A percentile compares a stretch with the other conserved stretches of the same genome.
These are phyloP conservation scores for Cervus canadensis DNA, from an alignment of 2,113 vertebrate genomes.

Conservation along the genomic window DNA sequence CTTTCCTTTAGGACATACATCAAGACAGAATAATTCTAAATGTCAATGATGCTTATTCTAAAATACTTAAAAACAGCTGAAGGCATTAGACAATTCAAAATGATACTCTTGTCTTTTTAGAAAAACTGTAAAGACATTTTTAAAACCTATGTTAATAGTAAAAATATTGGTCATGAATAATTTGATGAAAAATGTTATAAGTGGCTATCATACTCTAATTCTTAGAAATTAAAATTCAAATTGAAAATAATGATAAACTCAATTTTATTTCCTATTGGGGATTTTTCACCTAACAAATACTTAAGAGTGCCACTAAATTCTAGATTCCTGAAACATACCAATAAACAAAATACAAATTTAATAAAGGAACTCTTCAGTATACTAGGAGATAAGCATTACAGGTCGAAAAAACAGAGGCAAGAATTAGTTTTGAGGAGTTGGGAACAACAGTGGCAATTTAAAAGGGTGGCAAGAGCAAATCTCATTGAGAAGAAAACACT, in stretches of 20 bases:
- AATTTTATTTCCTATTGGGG: neutral
- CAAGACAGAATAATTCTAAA: neutral
- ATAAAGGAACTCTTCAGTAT: neutral
- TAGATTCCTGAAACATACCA: neutral
- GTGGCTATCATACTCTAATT: neutral
- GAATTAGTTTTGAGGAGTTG: neutral
- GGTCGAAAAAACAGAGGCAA: neutral
- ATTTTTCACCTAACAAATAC: neutral
- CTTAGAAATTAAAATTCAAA: constrained; percentile 29
- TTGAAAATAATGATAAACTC: neutral
- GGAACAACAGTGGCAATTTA: neutral
- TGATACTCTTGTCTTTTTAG: neutral
- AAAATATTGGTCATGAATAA: neutral
- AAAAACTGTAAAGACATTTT: neutral
- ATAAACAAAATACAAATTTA: neutral
- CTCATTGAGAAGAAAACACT: neutral
- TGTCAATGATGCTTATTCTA: neutral
- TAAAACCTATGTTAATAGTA: neutral
- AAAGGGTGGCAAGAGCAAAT: neutral
- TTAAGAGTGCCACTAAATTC: neutral
- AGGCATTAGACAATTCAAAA: neutral
- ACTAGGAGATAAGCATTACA: neutral
- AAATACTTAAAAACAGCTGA: neutral
- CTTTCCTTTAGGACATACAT: neutral
- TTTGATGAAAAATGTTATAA: neutral